Evolutionary conservation across 2,888 invertebrate genomes (phyloP).

Genomic region (Melanostoma mellinum): DNA sequence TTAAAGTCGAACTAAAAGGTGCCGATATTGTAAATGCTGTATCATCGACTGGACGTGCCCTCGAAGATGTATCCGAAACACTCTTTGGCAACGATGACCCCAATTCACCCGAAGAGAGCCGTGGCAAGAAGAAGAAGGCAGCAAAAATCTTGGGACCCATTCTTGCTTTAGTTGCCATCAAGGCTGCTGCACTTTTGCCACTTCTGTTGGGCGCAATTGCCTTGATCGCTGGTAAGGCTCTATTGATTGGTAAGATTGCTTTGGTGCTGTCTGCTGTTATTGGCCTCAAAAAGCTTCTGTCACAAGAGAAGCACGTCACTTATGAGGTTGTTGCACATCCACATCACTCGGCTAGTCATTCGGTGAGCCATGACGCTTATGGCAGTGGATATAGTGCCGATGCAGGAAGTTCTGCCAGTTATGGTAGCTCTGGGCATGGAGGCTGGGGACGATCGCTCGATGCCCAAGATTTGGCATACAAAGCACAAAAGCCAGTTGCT

Average conservation of each 20-base stretch:
- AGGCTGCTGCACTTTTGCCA: conserved; percentile 90
- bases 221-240: conserved; percentile 92
- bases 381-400: conserved; percentile 84
- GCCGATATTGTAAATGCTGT: conserved; percentile 91
- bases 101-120: conserved; percentile 85
- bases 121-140: conserved; percentile 93
- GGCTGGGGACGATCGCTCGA: conserved; percentile 91
- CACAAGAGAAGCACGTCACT: conserved; percentile 92
- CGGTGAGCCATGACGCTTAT: conserved; percentile 86
- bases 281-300: conserved; percentile 91
- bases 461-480: conserved; percentile 90
- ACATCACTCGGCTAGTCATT: conserved; percentile 88
- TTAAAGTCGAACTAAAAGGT: conserved; percentile 93
- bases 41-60: conserved; percentile 90
- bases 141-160: conserved; percentile 90
- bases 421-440: conserved; percentile 85
- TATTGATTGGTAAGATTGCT: conserved; percentile 92
- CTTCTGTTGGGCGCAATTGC: conserved; percentile 91
- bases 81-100: conserved; percentile 85
- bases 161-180: conserved; percentile 88
- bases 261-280: conserved; percentile 92
- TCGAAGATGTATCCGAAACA: conserved; percentile 88
- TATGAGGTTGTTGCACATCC: conserved; percentile 94
- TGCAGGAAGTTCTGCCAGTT: conserved; percentile 84
- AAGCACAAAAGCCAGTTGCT: conserved; percentile 87